A percentile compares a stretch with the other conserved stretches of the same genome.
Evolutionary conservation across 1,140 invertebrate species (phyloP).

Genomic region (Bombus ignitus): DNA sequence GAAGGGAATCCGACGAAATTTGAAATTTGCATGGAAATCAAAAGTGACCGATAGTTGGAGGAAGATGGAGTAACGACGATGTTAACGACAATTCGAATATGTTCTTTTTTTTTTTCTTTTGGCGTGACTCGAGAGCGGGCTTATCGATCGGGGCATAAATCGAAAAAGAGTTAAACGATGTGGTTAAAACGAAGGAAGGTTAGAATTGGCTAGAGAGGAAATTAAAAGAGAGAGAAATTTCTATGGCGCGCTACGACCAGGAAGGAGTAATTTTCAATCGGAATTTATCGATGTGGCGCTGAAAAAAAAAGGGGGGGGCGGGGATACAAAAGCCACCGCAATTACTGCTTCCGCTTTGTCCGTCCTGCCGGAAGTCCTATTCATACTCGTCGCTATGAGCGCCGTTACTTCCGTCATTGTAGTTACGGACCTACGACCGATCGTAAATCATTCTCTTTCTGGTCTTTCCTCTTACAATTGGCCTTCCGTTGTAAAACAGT

Average conservation of each 20-base stretch:
- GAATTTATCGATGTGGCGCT: slow-evolving; percentile 39
- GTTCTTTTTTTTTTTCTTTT: no score
- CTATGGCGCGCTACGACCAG: not conserved
- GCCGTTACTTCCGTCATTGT: slow-evolving; percentile 72
- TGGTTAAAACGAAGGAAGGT: not conserved
- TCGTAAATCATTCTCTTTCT: slow-evolving; percentile 27
- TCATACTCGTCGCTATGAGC: slow-evolving; percentile 71
- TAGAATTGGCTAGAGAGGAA: not conserved
- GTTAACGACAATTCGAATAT: no score
- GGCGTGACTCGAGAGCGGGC: not conserved
- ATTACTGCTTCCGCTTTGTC: slow-evolving; percentile 70
- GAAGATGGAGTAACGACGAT: no score
- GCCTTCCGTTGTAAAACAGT: not conserved
- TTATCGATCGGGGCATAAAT: not conserved
- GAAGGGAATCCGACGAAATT: no score
- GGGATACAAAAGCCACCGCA: slow-evolving; percentile 58
- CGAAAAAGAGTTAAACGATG: not conserved
- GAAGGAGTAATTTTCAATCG: slow-evolving; percentile 43
- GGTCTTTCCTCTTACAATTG: not conserved
- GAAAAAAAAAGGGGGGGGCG: not conserved
- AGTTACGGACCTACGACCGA: slow-evolving; percentile 53
- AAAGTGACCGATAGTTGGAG: no score
- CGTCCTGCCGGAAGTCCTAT: slow-evolving; percentile 71
- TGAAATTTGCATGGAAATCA: no score
- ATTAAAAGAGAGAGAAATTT: slow-evolving; percentile 32